phyloP scores from a whole-genome alignment of 1,140 invertebrate species.

The Lucilia sericata region DNA sequence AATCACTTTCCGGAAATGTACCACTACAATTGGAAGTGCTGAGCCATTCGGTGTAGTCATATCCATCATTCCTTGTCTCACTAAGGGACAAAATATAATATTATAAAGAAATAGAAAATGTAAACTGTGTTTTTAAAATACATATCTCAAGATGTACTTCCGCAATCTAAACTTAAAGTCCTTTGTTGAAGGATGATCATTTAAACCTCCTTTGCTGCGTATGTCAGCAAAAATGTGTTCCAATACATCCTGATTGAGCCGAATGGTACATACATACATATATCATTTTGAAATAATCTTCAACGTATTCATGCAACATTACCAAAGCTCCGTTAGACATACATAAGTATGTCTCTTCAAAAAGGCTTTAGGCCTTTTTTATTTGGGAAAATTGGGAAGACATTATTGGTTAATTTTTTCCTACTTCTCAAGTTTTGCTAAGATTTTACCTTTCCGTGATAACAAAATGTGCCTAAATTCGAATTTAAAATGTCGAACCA shows the following conservation, averaged over 20 bases:
- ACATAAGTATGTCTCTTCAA: slow-evolving; percentile 24
- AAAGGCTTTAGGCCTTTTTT: slow-evolving; percentile 8
- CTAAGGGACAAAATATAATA: background rate
- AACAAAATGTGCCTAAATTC: background rate
- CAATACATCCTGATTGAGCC: slow-evolving; percentile 58
- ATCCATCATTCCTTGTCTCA: background rate
- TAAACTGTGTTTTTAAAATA: background rate
- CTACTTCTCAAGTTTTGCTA: background rate
- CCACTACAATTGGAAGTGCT: background rate
- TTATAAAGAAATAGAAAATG: background rate
- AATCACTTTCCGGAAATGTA: background rate
- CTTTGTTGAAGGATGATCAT: slow-evolving; percentile 53
- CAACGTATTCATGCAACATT: background rate
- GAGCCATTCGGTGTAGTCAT: background rate
- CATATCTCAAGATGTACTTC: background rate
- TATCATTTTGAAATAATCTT: slow-evolving; percentile 39
- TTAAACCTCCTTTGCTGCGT: slow-evolving; percentile 51
- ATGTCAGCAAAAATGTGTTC: slow-evolving; percentile 59
- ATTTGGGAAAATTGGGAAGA: slow-evolving; percentile 2
- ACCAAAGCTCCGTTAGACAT: slow-evolving; percentile 26
- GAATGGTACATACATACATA: slow-evolving; percentile 52
- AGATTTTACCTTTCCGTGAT: background rate
- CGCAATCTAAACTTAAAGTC: slow-evolving; percentile 55
- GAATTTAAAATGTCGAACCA: slow-evolving; percentile 41
- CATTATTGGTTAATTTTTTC: slow-evolving; percentile 14